Conservation (phyloP, 2,888 invertebrate genomes). For the Parthenolecanium corni region DNA sequence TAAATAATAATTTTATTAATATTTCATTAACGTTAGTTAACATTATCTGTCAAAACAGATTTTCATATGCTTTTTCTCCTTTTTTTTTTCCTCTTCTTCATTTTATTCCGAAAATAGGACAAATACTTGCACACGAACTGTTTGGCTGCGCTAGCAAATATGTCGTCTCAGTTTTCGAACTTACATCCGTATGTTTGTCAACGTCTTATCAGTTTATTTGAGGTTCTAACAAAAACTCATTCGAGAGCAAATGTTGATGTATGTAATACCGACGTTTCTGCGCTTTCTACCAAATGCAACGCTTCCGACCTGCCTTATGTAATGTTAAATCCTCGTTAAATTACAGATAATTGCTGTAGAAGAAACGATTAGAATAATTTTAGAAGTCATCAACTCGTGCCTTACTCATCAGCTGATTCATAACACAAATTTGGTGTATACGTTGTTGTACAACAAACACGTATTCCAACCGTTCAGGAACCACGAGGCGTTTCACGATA, state of each 20-base stretch:
- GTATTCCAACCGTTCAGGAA: conserved; percentile 76
- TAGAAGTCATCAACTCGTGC: conserved; percentile 95
- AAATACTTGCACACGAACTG: conserved; percentile 98
- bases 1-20: too few species aligned
- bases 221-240: conserved; percentile 80
- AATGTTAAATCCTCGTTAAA: background rate
- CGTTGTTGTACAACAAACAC: conserved; percentile 81
- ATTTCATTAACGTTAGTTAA: too few species aligned
- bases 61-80: conserved; percentile 9
- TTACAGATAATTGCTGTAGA: conserved; percentile 82
- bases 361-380: conserved; percentile 88
- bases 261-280: conserved; percentile 31
- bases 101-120: conserved; percentile 45
- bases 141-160: conserved; percentile 93
- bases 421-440: conserved; percentile 88
- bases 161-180: conserved; percentile 84
- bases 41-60: background rate
- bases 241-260: conserved; percentile 44
- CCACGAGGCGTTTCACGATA: conserved; percentile 81
- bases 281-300: background rate
- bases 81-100: background rate
- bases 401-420: conserved; percentile 74
- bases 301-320: background rate
- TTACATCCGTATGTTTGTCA: conserved; percentile 95
- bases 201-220: conserved; percentile 79